phyloP scores from a whole-genome alignment of 2,888 invertebrate species.

The Eupsilia transversa region DNA sequence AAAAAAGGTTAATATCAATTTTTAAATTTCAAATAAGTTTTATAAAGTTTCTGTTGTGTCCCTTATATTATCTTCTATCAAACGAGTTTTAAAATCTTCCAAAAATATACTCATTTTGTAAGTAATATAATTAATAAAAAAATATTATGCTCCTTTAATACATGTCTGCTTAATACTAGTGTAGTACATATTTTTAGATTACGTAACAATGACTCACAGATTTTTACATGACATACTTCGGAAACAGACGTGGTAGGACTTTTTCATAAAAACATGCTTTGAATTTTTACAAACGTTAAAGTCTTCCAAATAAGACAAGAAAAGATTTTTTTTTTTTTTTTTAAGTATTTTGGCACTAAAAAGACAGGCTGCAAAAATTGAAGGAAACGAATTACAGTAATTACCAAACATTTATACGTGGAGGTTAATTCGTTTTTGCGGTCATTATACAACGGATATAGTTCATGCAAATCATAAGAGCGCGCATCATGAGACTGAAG shows the following conservation, averaged over 20 bases:
- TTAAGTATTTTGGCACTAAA: too few species aligned
- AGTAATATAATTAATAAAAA: slow-evolving; percentile 7
- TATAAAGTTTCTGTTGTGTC: too few species aligned
- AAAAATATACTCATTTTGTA: slow-evolving; percentile 4
- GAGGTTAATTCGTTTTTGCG: not conserved
- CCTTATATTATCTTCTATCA: not conserved
- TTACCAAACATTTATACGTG: not conserved
- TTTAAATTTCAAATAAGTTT: not conserved
- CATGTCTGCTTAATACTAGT: slow-evolving; percentile 24
- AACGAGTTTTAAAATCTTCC: slow-evolving; percentile 1
- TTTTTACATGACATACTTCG: not conserved
- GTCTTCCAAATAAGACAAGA: not conserved
- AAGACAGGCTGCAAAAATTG: too few species aligned
- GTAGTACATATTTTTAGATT: not conserved
- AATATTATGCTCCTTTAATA: slow-evolving; percentile 27
- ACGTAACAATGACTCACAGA: not conserved
- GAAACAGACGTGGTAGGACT: not conserved
- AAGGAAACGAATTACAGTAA: not conserved
- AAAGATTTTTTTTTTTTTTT: too few species aligned
- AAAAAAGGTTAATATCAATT: not conserved
- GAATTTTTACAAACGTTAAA: not conserved
- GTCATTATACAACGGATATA: not conserved
- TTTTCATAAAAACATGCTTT: not conserved
- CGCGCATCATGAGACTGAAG: not conserved
- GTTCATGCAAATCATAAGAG: not conserved